phyloP scores from a whole-genome alignment of 2,113 vertebrate species.

The Tyto alba region DNA sequence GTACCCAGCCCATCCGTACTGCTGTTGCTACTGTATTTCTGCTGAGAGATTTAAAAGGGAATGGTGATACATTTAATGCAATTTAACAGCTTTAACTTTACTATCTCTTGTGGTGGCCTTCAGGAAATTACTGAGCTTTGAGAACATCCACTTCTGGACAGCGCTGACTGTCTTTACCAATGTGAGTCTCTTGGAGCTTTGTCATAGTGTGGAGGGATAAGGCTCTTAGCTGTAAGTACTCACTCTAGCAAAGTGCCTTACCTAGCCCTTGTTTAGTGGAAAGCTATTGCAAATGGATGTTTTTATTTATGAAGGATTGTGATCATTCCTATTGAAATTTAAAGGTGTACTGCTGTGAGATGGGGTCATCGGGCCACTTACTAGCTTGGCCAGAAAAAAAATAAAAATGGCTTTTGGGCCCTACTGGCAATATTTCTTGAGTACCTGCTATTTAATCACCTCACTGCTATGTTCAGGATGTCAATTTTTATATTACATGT shows the following conservation, averaged over 20 bases:
- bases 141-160: not conserved
- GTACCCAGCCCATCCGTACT: not conserved
- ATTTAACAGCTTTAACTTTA: not conserved
- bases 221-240: not conserved
- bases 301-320: constrained; percentile 47
- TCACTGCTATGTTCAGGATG: not conserved
- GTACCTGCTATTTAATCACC: constrained; percentile 27
- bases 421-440: constrained; percentile 17
- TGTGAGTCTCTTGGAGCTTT: not conserved
- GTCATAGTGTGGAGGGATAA: accelerated
- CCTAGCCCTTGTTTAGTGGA: not conserved
- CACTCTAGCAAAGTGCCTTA: not conserved
- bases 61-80: not conserved
- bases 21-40: not conserved
- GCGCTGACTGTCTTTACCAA: not conserved
- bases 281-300: not conserved
- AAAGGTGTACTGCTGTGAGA: not conserved
- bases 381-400: constrained; percentile 21
- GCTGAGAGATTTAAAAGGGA: not conserved
- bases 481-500: constrained; percentile 7
- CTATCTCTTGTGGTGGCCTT: not conserved
- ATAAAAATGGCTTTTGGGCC: constrained; percentile 32
- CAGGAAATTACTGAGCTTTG: not conserved
- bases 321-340: not conserved
- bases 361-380: constrained; percentile 12